Base-by-base conservation (phyloP, 2,797 vertebrate species). In the Pitangus sulphuratus region DNA sequence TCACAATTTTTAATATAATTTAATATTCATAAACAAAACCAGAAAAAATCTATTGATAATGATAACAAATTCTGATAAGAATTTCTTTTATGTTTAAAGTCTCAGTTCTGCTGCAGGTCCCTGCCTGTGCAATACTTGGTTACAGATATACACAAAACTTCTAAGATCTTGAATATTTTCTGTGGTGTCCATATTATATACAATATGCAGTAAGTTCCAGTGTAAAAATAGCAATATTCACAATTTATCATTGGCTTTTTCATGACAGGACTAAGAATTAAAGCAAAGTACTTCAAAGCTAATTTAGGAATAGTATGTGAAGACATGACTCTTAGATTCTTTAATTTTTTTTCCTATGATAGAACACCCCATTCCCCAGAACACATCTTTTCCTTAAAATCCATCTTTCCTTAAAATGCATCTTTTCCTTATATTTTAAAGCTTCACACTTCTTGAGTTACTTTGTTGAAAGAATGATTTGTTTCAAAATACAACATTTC, bases 361-460 rank as follows among this genome's bases (percentile, higher is more conserved):
- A 71, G 30, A 80, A 84, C 76, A 87, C 53, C 24, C 20, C 12
- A 37, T 62, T 79, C 22, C 39, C 15, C 25, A 83, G 26, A 87
- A 91, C 45, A 83, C 11, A 45, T 33, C 1, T 57, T 62, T 78
- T 75, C 68, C 65, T 78, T 69, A 78, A 87, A 79, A 75, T 57
- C 10, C 4, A 45, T 37, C 1, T 57, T 61, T 78, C 68, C 64
- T 78, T 69, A 78, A 88, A 79, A 75, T 58, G 7, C 3, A 44
- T 66, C 16, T 89, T 92, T 84, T 85, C 70, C 76, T 76, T 84
- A 69, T 17, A 58, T 96, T 77, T 91, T 83, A 94, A 37, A 87
- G 62, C 31, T 90, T 28, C 24, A 45, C 26, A 54, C 15, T 79
- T 78, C 39, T 75, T 69, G 44, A 91, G 76, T 68, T 80, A 83